These are phyloP conservation scores for Saxicola maurus DNA, from an alignment of 2,797 vertebrate species.

Conservation along the genomic window DNA sequence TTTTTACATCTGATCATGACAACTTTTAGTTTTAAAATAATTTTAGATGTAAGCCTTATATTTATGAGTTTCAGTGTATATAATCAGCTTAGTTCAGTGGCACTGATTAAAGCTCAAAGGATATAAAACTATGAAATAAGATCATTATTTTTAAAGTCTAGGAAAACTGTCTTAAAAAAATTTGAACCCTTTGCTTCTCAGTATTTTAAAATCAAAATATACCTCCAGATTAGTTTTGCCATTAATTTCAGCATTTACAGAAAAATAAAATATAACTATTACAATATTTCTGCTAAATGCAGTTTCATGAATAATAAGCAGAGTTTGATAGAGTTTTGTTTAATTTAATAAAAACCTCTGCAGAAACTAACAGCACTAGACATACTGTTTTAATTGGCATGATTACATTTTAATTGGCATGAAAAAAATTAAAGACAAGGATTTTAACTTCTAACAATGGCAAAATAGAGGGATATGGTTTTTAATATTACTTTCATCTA, in stretches of 20 bases:
- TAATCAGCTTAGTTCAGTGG: not conserved
- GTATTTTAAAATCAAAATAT: slow-evolving; percentile 30
- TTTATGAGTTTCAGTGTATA: not conserved
- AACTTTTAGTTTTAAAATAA: not conserved
- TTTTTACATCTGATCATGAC: not conserved
- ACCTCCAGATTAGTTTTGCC: slow-evolving; percentile 17
- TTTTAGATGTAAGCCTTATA: not conserved
- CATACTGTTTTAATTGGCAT: slow-evolving; percentile 80
- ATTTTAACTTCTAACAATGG: slow-evolving; percentile 84
- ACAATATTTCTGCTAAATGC: slow-evolving; percentile 46
- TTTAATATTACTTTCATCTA: slow-evolving; percentile 82
- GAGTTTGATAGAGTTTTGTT: slow-evolving; percentile 66
- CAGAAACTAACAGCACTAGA: slow-evolving; percentile 64
- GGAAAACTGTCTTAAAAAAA: not conserved
- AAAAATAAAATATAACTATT: slow-evolving; percentile 42
- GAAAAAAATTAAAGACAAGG: slow-evolving; percentile 79
- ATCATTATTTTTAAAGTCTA: slow-evolving; percentile 12
- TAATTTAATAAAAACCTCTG: slow-evolving; percentile 68
- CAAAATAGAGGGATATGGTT: slow-evolving; percentile 82
- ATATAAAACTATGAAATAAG: slow-evolving; percentile 31
- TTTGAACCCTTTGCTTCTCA: not conserved
- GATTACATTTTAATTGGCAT: slow-evolving; percentile 89
- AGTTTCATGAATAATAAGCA: slow-evolving; percentile 59
- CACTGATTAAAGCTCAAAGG: not conserved
- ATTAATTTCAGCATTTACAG: slow-evolving; percentile 51